Conservation (phyloP, 2,888 invertebrate genomes). For the Drosophila cyrtoloma region DNA sequence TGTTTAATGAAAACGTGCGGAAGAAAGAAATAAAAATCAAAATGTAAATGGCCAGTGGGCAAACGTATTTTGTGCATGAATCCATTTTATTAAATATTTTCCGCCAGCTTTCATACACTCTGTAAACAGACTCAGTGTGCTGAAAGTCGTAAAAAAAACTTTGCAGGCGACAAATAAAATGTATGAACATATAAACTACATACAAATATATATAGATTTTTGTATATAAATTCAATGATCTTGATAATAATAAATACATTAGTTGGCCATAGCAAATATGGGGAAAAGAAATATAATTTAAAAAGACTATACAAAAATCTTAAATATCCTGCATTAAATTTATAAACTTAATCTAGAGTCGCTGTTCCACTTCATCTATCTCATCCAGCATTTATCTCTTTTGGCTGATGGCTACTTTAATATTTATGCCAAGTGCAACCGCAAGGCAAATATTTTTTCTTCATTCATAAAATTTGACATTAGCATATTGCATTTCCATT, state of each 20-base stretch:
- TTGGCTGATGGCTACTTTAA: conserved; percentile 40
- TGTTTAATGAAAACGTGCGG: conserved; percentile 29
- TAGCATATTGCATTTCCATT: conserved; percentile 82
- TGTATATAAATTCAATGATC: not conserved
- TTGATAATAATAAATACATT: not conserved
- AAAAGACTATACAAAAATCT: not conserved
- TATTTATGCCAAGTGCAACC: conserved; percentile 55
- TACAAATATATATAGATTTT: not conserved
- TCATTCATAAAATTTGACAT: conserved; percentile 80
- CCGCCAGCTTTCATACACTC: not conserved
- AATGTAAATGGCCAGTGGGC: conserved; percentile 29
- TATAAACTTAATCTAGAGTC: not conserved
- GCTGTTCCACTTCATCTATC: not conserved
- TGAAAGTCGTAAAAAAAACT: not conserved
- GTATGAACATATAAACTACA: not conserved
- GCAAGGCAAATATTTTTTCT: conserved; percentile 69
- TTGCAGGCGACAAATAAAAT: not conserved
- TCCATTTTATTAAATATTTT: conserved; percentile 27
- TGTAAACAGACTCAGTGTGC: not conserved
- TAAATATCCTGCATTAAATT: not conserved
- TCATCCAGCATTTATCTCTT: not conserved
- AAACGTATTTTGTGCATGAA: conserved; percentile 24
- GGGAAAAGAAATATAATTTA: not conserved
- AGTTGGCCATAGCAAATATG: not conserved
- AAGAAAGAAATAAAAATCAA: conserved; percentile 12